phyloP scores from a whole-genome alignment of 2,888 invertebrate genomes.

The Acrobasis repandana region DNA sequence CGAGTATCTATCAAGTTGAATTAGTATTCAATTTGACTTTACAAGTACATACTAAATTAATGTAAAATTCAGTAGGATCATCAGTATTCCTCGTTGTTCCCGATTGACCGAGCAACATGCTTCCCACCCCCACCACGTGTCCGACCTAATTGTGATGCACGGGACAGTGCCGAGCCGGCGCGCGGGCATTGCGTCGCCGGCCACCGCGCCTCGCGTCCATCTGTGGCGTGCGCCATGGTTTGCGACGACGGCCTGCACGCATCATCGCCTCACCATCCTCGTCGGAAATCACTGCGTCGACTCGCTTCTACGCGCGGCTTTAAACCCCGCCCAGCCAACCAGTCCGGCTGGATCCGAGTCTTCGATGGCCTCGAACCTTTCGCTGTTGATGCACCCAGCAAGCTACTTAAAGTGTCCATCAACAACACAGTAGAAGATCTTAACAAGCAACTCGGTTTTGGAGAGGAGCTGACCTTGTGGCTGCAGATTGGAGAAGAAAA shows the following conservation, averaged over 20 bases:
- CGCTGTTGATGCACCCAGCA: slow-evolving; percentile 76
- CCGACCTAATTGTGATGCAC: slow-evolving; percentile 79
- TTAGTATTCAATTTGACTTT: slow-evolving; percentile 7
- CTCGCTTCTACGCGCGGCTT: slow-evolving; percentile 80
- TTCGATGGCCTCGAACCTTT: slow-evolving; percentile 82
- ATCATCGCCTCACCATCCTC: slow-evolving; percentile 72
- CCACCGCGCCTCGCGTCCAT: slow-evolving; percentile 63
- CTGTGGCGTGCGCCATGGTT: slow-evolving; percentile 74
- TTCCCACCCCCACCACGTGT: slow-evolving; percentile 79
- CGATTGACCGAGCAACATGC: slow-evolving; percentile 74
- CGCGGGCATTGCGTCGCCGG: slow-evolving; percentile 63
- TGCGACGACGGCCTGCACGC: slow-evolving; percentile 75
- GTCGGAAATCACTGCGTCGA: slow-evolving; percentile 75
- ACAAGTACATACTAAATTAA: not conserved
- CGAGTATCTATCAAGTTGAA: not conserved
- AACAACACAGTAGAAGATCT: slow-evolving; percentile 82
- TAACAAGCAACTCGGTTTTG: slow-evolving; percentile 74
- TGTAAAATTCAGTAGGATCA: slow-evolving; percentile 44
- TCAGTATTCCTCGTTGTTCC: slow-evolving; percentile 71
- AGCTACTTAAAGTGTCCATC: slow-evolving; percentile 81
- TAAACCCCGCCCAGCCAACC: slow-evolving; percentile 55
- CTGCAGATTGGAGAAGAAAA: slow-evolving; percentile 82
- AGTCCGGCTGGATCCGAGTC: slow-evolving; percentile 84
- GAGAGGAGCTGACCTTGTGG: slow-evolving; percentile 77
- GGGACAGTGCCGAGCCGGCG: slow-evolving; percentile 59